These are phyloP conservation scores for Nephrotoma guestfalica DNA, from an alignment of 2,888 invertebrate species.

Conservation along the genomic window DNA sequence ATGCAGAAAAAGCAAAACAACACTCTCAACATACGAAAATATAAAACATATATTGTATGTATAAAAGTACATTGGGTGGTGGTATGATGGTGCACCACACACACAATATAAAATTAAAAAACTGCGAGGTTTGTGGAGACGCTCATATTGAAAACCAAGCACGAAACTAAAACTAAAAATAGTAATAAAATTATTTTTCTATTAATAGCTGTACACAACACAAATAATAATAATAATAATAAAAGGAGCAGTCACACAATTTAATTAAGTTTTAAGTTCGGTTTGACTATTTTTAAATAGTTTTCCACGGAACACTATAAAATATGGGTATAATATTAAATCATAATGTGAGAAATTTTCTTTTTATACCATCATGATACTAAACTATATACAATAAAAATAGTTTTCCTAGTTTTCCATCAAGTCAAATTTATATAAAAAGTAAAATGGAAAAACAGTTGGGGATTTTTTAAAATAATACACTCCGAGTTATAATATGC, in stretches of 20 bases:
- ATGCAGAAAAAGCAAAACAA: neutral
- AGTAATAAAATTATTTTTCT: neutral
- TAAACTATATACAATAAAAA: neutral
- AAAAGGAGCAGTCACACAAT: neutral
- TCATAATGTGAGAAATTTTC: neutral
- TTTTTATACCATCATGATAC: neutral
- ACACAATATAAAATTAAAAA: neutral
- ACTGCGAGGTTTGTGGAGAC: neutral
- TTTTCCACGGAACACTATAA: neutral
- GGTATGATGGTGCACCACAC: neutral
- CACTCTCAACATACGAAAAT: neutral
- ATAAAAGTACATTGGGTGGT: neutral
- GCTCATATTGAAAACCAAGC: neutral
- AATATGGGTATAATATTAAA: neutral
- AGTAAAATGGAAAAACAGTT: neutral
- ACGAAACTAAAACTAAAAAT: neutral
- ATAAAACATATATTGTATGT: neutral
- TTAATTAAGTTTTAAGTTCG: neutral
- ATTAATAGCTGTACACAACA: neutral
- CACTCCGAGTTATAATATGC: neutral
- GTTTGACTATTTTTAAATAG: neutral
- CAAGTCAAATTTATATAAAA: neutral
- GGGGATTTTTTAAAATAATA: neutral
- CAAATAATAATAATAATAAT: neutral
- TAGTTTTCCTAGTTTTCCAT: neutral